Evolutionary conservation across 2,113 vertebrate species (phyloP).

Genomic region (Bujurquina vittata): DNA sequence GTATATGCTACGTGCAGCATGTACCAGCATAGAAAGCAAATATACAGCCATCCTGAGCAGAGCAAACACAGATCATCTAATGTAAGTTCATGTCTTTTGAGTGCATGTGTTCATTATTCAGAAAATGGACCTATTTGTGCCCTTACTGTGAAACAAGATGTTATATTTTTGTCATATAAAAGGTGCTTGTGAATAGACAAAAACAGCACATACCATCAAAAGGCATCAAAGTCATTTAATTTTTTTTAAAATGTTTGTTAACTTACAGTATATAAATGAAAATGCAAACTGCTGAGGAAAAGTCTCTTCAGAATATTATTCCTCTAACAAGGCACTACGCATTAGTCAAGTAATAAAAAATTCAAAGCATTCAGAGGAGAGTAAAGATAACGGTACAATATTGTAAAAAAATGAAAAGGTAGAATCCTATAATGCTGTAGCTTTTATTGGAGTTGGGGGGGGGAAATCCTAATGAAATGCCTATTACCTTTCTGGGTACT

Average conservation of each 20-base stretch:
- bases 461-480: neutral
- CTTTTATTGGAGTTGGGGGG: too few relatives aligned
- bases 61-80: conserved; percentile 19
- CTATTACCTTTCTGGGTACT: too few relatives aligned
- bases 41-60: neutral
- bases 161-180: neutral
- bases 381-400: neutral
- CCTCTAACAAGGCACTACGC: neutral
- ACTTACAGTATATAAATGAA: too few relatives aligned
- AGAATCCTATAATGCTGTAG: neutral
- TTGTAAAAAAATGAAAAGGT: neutral
- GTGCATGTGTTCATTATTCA: neutral
- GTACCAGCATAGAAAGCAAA: neutral
- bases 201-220: neutral
- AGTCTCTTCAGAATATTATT: neutral
- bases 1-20: neutral
- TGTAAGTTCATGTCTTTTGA: neutral
- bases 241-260: neutral
- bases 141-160: neutral
- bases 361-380: neutral
- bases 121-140: too few relatives aligned
- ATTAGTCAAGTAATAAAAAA: neutral
- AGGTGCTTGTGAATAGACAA: neutral
- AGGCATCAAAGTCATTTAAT: neutral
- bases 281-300: too few relatives aligned